A percentile compares a stretch with the other conserved stretches of the same genome.
These are phyloP conservation scores for Rhyacichthys aspro DNA, from an alignment of 2,797 vertebrate species.

Conservation along the genomic window DNA sequence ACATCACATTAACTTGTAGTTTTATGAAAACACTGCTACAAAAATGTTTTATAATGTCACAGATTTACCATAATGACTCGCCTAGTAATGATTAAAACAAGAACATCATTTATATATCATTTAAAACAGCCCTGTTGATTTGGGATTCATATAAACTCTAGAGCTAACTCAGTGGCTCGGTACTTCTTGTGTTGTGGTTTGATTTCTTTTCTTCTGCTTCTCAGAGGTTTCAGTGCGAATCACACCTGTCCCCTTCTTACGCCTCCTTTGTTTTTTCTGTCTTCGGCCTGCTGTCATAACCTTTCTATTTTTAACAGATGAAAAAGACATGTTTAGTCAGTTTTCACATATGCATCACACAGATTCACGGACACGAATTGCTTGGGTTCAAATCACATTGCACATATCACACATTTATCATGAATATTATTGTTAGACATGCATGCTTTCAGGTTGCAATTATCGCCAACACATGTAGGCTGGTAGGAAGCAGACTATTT, in stretches of 20 bases:
- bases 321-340: neutral
- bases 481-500: neutral
- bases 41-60: too few relatives aligned
- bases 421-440: too few relatives aligned
- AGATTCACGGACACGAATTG: too few relatives aligned
- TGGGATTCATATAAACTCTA: conserved; percentile 42
- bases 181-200: conserved; percentile 4
- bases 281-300: neutral
- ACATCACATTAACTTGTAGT: too few relatives aligned
- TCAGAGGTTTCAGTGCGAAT: conserved; percentile 38
- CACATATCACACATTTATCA: too few relatives aligned
- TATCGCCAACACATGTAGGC: too few relatives aligned
- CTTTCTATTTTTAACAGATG: conserved; percentile 4
- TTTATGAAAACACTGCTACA: too few relatives aligned
- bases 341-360: neutral
- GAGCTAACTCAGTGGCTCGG: conserved; percentile 24
- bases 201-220: conserved; percentile 17
- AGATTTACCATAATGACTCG: too few relatives aligned
- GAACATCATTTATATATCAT: too few relatives aligned
- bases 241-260: conserved; percentile 59
- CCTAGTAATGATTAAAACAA: too few relatives aligned
- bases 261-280: conserved; percentile 24
- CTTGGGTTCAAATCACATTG: too few relatives aligned
- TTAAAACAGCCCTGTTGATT: conserved; percentile 49
- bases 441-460: too few relatives aligned